Evolutionary conservation across 2,888 invertebrate genomes (phyloP).

Genomic region (Lycia hirtaria): DNA sequence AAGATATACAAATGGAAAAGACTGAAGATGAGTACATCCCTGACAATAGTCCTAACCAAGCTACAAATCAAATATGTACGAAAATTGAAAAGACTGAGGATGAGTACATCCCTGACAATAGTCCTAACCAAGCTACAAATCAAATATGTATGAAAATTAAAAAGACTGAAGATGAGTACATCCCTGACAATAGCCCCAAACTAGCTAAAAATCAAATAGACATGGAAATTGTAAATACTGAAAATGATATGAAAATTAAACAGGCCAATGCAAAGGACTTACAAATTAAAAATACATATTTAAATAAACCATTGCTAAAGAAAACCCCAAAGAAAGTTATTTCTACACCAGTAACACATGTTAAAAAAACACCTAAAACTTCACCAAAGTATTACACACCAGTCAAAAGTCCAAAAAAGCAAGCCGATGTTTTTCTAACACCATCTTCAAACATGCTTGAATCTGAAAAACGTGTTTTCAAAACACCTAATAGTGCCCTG

Average conservation of each 20-base stretch:
- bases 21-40: background rate
- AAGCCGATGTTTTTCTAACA: slow-evolving; percentile 37
- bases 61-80: background rate
- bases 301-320: background rate
- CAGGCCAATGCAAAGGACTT: slow-evolving; percentile 10
- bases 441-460: slow-evolving; percentile 41
- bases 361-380: slow-evolving; percentile 8
- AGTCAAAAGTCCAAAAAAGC: slow-evolving; percentile 39
- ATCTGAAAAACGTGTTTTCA: slow-evolving; percentile 49
- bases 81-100: too few relatives aligned
- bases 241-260: background rate
- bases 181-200: too few relatives aligned
- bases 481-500: slow-evolving; percentile 57
- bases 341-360: background rate
- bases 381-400: slow-evolving; percentile 47
- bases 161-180: slow-evolving; percentile 21
- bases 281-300: background rate
- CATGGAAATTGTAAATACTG: background rate
- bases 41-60: too few relatives aligned
- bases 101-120: slow-evolving; percentile 65
- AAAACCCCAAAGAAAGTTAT: slow-evolving; percentile 4
- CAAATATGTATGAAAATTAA: slow-evolving; percentile 7
- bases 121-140: slow-evolving; percentile 37
- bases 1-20: background rate
- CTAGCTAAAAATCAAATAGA: background rate